Percentiles rank a stretch among this genome's conserved stretches.
These are phyloP conservation scores for Augochlora pura DNA, from an alignment of 1,140 invertebrate genomes.

Conservation along the genomic window DNA sequence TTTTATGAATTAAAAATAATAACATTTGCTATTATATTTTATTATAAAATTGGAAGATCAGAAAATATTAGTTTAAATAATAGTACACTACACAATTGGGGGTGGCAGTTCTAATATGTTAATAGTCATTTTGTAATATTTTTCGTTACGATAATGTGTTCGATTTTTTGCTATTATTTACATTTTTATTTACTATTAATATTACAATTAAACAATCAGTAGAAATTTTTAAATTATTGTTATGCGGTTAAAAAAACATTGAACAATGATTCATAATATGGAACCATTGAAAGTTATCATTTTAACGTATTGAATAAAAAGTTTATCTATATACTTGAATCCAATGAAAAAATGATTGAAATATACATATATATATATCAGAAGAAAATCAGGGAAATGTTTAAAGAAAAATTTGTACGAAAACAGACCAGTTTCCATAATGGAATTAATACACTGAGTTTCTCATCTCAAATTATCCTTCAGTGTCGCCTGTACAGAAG, in stretches of 20 bases:
- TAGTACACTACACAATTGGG: background rate
- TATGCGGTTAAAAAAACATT: background rate
- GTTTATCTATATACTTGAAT: background rate
- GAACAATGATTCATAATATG: background rate
- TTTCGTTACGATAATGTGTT: conserved; percentile 4
- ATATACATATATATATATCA: background rate
- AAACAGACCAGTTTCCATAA: conserved; percentile 9
- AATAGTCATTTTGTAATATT: background rate
- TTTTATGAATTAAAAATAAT: background rate
- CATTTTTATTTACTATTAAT: conserved; percentile 7
- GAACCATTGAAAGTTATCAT: background rate
- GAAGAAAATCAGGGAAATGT: conserved; percentile 27
- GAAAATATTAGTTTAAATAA: background rate
- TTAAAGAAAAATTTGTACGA: background rate
- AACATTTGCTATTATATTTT: background rate
- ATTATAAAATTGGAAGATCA: background rate
- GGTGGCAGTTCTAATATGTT: background rate
- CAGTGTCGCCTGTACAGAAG: conserved; percentile 19
- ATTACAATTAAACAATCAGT: background rate
- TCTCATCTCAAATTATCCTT: conserved; percentile 24
- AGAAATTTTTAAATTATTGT: background rate
- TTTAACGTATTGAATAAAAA: conserved; percentile 1
- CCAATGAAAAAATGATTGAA: conserved; percentile 13
- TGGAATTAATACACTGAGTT: conserved; percentile 17
- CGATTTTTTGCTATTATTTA: background rate